Percentiles rank a stretch among this genome's conserved stretches.
phyloP scores from a whole-genome alignment of 2,113 vertebrate species.

The Mohoua ochrocephala region DNA sequence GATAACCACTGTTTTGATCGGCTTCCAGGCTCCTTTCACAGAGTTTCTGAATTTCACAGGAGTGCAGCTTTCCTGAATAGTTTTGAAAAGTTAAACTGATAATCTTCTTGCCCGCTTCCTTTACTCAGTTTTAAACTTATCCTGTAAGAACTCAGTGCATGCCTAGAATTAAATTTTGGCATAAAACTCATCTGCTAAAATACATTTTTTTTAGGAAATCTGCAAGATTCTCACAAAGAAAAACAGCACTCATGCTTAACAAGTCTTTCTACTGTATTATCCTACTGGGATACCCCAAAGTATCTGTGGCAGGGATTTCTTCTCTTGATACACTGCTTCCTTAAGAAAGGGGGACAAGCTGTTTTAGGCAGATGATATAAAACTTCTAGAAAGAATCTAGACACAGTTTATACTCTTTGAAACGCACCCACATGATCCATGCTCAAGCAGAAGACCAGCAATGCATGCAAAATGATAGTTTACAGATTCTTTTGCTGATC shows the following conservation, averaged over 20 bases:
- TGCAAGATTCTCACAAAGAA: not conserved
- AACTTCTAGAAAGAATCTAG: not conserved
- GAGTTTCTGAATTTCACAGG: not conserved
- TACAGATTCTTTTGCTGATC: not conserved
- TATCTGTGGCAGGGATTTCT: not conserved
- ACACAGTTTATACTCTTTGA: not conserved
- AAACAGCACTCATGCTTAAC: not conserved
- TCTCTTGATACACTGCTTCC: not conserved
- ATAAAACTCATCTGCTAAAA: not conserved
- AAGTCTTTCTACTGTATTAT: not conserved
- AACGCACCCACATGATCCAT: not conserved
- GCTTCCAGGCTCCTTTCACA: not conserved
- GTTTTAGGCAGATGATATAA: not conserved
- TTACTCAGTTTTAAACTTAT: not conserved
- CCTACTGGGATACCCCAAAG: not conserved
- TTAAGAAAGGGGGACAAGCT: not conserved
- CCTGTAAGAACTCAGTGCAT: not conserved
- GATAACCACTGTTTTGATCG: not conserved
- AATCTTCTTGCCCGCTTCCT: not conserved
- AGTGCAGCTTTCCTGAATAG: not conserved
- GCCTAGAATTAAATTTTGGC: not conserved
- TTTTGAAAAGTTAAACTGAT: not conserved
- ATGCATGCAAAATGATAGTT: accelerated
- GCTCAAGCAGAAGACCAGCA: not conserved
- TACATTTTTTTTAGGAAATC: not conserved